phyloP scores from a whole-genome alignment of 2,888 invertebrate genomes.

The Tanypteryx hageni region DNA sequence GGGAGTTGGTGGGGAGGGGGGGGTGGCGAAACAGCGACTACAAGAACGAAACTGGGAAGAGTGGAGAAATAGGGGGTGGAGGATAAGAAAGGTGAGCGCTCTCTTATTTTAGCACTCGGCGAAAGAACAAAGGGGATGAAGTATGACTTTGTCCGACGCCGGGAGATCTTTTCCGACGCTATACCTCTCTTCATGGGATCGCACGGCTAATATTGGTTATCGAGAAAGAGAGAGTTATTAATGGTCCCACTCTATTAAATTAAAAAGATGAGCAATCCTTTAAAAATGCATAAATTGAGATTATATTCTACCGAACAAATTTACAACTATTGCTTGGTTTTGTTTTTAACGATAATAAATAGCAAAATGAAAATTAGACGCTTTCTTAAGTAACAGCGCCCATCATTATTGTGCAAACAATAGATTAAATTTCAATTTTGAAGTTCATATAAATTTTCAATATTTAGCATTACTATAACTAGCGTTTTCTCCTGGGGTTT shows the following conservation, averaged over 20 bases:
- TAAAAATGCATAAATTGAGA: not conserved
- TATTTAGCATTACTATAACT: too few species aligned
- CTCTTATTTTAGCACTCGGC: not conserved
- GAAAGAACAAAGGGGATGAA: constrained; percentile 29
- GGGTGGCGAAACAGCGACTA: too few species aligned
- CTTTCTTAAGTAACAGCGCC: too few species aligned
- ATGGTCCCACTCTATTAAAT: constrained; percentile 53
- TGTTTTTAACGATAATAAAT: too few species aligned
- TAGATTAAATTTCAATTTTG: too few species aligned
- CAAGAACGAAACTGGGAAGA: too few species aligned
- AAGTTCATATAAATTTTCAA: too few species aligned
- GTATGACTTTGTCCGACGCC: constrained; percentile 14
- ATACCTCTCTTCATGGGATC: not conserved
- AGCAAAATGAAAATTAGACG: too few species aligned
- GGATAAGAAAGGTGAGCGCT: not conserved
- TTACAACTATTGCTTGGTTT: not conserved
- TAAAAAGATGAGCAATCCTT: constrained; percentile 39
- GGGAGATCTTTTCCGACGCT: constrained; percentile 20
- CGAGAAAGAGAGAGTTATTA: constrained; percentile 8
- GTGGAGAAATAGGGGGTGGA: too few species aligned
- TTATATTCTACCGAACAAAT: not conserved
- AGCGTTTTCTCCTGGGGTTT: too few species aligned
- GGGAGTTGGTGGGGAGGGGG: not conserved
- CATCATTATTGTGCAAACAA: too few species aligned
- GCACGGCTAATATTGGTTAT: constrained; percentile 22